Conservation (phyloP, 2,888 invertebrate species). For the Willowsia nigromaculata region DNA sequence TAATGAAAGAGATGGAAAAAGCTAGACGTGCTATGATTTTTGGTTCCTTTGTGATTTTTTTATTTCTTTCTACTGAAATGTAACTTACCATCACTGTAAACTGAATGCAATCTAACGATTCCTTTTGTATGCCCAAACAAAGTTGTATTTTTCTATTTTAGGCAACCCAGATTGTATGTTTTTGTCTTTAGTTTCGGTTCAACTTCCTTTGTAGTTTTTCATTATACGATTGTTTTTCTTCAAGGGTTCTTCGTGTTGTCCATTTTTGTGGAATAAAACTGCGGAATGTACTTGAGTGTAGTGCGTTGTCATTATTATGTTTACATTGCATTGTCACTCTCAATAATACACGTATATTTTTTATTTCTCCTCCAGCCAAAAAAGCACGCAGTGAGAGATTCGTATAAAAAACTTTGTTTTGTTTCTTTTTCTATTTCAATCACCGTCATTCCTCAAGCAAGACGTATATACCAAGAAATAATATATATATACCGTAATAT, state of each 20-base stretch:
- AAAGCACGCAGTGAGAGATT: background rate
- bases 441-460: slow-evolving; percentile 35
- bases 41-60: background rate
- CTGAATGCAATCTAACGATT: background rate
- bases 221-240: slow-evolving; percentile 58
- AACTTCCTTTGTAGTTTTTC: slow-evolving; percentile 6
- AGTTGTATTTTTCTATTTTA: background rate
- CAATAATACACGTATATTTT: slow-evolving; percentile 9
- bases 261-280: slow-evolving; percentile 31
- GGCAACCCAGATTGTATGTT: background rate
- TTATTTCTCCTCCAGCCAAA: slow-evolving; percentile 15
- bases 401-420: background rate
- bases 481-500: background rate
- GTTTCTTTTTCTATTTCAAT: slow-evolving; percentile 29
- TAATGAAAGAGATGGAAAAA: background rate
- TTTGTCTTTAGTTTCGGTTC: background rate
- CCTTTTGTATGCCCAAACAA: background rate
- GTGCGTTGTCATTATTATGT: background rate
- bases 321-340: slow-evolving; percentile 46
- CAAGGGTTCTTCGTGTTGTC: slow-evolving; percentile 44
- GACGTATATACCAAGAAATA: background rate
- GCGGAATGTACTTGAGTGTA: background rate
- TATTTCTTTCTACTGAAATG: background rate
- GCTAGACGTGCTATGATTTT: slow-evolving; percentile 49
- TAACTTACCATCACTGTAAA: background rate